phyloP scores from a whole-genome alignment of 2,888 invertebrate genomes.

The Melieria picta region DNA sequence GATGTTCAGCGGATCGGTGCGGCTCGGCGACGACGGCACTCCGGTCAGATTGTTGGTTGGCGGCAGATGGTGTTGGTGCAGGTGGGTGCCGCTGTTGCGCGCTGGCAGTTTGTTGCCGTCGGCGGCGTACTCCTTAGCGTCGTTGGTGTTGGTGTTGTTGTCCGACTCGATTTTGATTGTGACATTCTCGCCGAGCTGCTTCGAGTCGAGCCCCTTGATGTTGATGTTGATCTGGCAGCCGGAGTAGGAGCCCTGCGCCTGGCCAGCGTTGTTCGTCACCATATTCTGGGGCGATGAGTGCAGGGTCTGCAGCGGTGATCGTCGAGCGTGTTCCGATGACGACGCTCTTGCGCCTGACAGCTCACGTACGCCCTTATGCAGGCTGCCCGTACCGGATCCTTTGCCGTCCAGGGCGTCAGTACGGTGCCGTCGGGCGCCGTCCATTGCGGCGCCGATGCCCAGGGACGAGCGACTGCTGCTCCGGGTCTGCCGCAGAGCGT shows the following conservation, averaged over 20 bases:
- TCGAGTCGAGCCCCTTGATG: constrained; percentile 43
- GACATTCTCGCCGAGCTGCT: constrained; percentile 45
- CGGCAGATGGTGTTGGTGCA: constrained; percentile 1
- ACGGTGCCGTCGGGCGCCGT: constrained; percentile 8
- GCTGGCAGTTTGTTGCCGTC: not conserved
- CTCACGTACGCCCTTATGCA: constrained; percentile 3
- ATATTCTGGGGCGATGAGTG: constrained; percentile 27
- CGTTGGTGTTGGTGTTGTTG: not conserved
- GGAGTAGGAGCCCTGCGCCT: constrained; percentile 38
- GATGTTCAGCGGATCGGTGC: constrained; percentile 1
- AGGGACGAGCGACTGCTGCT: constrained; percentile 23
- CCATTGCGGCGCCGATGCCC: not conserved
- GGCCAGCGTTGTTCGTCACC: constrained; percentile 12
- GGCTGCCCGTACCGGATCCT: not conserved
- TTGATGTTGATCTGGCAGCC: constrained; percentile 56
- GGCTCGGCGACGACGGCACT: constrained; percentile 6
- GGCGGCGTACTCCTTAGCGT: not conserved
- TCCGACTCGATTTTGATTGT: constrained; percentile 51
- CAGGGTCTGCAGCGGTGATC: constrained; percentile 26
- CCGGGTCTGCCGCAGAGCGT: constrained; percentile 1
- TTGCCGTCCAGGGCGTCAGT: constrained; percentile 4
- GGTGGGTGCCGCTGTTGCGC: constrained; percentile 6
- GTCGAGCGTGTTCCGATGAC: constrained; percentile 21
- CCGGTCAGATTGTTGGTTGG: not conserved
- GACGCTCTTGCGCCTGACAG: constrained; percentile 24